phyloP scores from a whole-genome alignment of 2,797 vertebrate species.

The Mus spretus region DNA sequence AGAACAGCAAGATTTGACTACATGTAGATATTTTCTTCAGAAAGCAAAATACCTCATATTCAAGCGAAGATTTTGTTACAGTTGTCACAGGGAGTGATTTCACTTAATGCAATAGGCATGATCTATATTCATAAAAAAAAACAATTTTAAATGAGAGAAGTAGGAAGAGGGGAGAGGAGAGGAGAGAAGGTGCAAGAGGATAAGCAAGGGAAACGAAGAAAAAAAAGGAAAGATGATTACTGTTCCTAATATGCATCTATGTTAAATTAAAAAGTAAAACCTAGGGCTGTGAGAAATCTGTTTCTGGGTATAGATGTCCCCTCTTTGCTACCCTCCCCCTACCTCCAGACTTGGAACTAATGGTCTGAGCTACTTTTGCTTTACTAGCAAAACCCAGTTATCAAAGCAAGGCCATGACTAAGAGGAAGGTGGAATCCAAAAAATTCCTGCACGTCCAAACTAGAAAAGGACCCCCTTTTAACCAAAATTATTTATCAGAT shows the following conservation, averaged over 20 bases:
- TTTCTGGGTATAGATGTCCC: not conserved
- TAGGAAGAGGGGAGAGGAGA: not conserved
- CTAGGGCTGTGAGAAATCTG: conserved; percentile 45
- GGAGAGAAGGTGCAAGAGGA: not conserved
- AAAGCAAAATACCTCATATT: conserved; percentile 67
- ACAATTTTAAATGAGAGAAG: not conserved
- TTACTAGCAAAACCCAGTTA: not conserved
- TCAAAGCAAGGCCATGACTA: conserved; percentile 51
- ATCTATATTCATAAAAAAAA: conserved; percentile 50
- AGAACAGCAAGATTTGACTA: conserved; percentile 88
- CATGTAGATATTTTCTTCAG: conserved; percentile 84
- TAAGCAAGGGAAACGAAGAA: not conserved
- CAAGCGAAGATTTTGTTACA: conserved; percentile 47
- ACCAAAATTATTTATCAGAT: conserved; percentile 51
- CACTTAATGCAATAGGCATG: conserved; percentile 33
- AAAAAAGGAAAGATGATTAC: conserved; percentile 77
- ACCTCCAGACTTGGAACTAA: not conserved
- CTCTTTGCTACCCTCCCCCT: not conserved
- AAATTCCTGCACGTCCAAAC: conserved; percentile 53
- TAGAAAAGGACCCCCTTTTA: conserved; percentile 50
- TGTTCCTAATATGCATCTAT: conserved; percentile 81
- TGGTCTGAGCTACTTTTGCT: conserved; percentile 60
- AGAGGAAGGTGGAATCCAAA: conserved; percentile 67
- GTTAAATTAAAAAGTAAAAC: conserved; percentile 81
- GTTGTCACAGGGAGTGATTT: conserved; percentile 31